Base-by-base conservation (phyloP, 2,888 invertebrate genomes). In the Cyclophora albipunctata region DNA sequence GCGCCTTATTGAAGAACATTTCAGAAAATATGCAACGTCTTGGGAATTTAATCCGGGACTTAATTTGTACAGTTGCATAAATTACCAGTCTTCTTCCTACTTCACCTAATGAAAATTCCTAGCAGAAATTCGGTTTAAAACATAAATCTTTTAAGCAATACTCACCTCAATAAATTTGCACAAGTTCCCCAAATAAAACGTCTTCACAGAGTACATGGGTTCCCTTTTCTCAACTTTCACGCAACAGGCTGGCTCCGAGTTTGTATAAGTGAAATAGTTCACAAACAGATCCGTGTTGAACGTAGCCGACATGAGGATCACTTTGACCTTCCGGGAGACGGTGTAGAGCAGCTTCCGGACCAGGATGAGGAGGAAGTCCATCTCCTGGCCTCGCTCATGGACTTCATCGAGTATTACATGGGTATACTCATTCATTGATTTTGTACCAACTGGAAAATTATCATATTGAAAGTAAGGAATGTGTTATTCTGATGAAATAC, bases 361-460 rank as follows among this genome's bases (percentile, higher is more conserved):
- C 5, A 98, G 84, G 6, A 98, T 87, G 34, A 98, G 77, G 2
- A 96, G 83, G 72, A 98, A 97, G 72, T 98, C 98, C 91, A 97
- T 95, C 34, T 98, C 95, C 71, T 96, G 93, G 62, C 95, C 95
- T 42, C 98, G 90, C 78, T 98, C 98, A 67, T 98, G 97, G 0
- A 98, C 95, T 85, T 98, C 98, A 73, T 98, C 98, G 4, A 98
- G 85, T 53, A 98, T 93, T 42, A 98, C 91, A 71, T 98, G 98
- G 0, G 97, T 96, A 69, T 90, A 98, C 53, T 93, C 90, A 45
- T 91, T 90, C 83, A 98, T 89, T 34, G 91, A 91, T 73, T 95
- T 95, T 0, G 88, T 69, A 33, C 71, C 71, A 40, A 98, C 93
- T 70, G 64, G 20, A 35, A 73, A 64, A 2, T 37, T 37, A 37